Evolutionary conservation across 2,888 invertebrate genomes (phyloP), one percentile per base, ranked within the genome.

Genomic region (Idaea biselata): DNA sequence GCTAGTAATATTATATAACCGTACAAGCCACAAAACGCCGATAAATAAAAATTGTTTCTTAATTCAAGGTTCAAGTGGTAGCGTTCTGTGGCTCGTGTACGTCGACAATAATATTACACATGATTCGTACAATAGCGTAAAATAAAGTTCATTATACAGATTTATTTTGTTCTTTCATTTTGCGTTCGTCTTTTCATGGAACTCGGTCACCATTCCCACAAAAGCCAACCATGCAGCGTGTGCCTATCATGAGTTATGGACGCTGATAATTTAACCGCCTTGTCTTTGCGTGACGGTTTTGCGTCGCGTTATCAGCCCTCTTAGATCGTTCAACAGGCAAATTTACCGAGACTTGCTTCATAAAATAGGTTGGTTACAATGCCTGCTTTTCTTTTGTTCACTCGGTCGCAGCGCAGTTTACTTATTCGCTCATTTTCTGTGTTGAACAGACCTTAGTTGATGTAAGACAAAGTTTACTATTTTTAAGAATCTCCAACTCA

Each of bases 201-300:
- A 60, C n/a, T 18, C 62, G 58, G 64, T 64, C 55, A 58, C 61
- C 65, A 58, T 60, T 62, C 59, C 57, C 58, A 55, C 56, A 44
- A 8, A 44, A 44, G 16, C 18, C 60, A 58, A 65, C 63, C 56
- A 61, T 55, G 60, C 61, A 59, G 69, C 66, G 63, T 65, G 65
- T 72, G 73, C 77, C 70, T 76, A 76, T 78, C 74, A 79, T 79
- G 75, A 77, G 72, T 79, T 80, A 83, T 82, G 79, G 79, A 77
- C 74, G 74, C 77, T 81, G 79, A 83, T 82, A 76, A 76, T 75
- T 79, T 75, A 65, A 74, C 75, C 74, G 72, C 73, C 73, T 78
- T 75, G 76, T 80, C 74, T 76, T 81, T 74, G 80, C 82, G 84
- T 83, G 83, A 79, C 79, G 77, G 69, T 73, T 77, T 78, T 71